Percentiles rank a stretch among this genome's conserved stretches.
Evolutionary conservation across 2,113 vertebrate species (phyloP).

Genomic region (Rhinichthys klamathensis): DNA sequence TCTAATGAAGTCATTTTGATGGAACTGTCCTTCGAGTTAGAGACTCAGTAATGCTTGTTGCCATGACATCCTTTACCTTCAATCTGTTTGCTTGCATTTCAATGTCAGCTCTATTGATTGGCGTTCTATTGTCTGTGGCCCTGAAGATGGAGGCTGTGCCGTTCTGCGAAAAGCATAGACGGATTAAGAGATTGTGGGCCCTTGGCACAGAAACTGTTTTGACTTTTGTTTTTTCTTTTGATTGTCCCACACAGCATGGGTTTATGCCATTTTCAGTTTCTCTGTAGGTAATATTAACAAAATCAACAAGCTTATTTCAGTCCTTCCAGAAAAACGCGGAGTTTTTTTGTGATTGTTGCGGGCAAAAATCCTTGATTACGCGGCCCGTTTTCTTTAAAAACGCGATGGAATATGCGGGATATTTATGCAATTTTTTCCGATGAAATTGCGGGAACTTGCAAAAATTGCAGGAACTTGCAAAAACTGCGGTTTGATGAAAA

Average conservation of each 20-base stretch:
- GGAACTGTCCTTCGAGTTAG: conserved; percentile 50
- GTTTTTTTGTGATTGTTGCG: no score
- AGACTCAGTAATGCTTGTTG: conserved; percentile 49
- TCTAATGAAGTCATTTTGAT: conserved; percentile 42
- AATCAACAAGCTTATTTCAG: background rate
- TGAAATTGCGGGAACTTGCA: no score
- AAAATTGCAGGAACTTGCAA: no score
- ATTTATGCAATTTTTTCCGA: no score
- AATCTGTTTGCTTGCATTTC: conserved; percentile 54
- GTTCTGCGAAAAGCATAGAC: conserved; percentile 22
- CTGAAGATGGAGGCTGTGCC: conserved; percentile 34
- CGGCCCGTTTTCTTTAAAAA: no score
- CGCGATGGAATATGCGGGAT: no score
- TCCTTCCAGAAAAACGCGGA: no score
- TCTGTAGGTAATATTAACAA: background rate
- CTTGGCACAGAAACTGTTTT: conserved; percentile 9
- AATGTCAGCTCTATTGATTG: conserved; percentile 58
- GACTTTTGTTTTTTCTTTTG: background rate
- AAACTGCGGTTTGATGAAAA: no score
- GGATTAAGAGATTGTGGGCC: conserved; percentile 24
- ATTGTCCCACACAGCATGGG: background rate
- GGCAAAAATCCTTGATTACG: no score
- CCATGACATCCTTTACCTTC: conserved; percentile 50
- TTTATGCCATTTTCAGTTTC: background rate
- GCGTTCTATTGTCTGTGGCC: conserved; percentile 54